These are phyloP conservation scores for Pyrgilauda ruficollis DNA, from an alignment of 2,113 vertebrate genomes.

Conservation along the genomic window DNA sequence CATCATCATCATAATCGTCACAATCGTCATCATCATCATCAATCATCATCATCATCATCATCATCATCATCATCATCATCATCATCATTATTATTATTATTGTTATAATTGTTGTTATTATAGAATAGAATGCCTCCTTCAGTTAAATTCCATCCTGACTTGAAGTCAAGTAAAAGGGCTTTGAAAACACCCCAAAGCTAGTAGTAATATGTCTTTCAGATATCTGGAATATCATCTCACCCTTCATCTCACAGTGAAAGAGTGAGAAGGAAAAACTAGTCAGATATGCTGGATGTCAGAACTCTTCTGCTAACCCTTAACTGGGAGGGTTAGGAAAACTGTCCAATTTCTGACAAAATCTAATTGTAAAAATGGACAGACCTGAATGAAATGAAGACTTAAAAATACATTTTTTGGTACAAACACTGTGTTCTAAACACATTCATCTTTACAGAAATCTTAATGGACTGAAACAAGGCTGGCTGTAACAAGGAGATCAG, in stretches of 20 bases:
- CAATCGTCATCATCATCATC: too few species aligned
- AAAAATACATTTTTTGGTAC: neutral
- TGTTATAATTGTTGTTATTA: too few species aligned
- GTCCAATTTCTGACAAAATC: neutral
- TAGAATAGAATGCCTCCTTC: neutral
- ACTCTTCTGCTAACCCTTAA: neutral
- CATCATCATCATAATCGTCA: too few species aligned
- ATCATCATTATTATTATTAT: neutral
- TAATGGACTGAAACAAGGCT: neutral
- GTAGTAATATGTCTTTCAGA: neutral
- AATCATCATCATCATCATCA: too few species aligned
- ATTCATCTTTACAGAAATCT: neutral
- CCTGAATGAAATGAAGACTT: neutral
- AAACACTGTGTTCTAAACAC: neutral
- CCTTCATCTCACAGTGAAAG: neutral
- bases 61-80: too few species aligned
- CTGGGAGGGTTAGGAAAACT: neutral
- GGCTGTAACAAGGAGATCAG: neutral
- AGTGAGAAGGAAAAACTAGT: neutral
- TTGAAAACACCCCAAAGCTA: neutral
- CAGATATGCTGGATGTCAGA: neutral
- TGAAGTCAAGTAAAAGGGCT: neutral
- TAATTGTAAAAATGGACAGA: neutral
- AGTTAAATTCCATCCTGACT: neutral
- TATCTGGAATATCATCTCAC: neutral